Conservation (phyloP, 2,888 invertebrate genomes). For the Stenchaetothrips biformis region DNA sequence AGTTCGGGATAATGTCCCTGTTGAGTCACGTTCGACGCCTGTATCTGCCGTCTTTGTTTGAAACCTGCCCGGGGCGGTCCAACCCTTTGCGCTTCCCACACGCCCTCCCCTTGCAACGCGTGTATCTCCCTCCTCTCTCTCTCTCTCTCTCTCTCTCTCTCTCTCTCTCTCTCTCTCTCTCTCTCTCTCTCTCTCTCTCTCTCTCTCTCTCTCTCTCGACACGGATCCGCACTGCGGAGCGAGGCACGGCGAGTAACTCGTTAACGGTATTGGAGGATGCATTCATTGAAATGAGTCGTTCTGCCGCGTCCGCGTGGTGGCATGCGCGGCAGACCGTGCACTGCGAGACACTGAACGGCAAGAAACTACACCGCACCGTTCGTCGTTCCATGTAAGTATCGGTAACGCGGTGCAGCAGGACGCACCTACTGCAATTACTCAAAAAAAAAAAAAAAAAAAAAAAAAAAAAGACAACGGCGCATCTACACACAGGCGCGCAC, state of each 20-base stretch:
- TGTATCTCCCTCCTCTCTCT: neutral
- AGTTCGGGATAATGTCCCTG: conserved; percentile 18
- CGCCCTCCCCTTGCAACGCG: no score
- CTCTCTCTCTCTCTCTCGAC: neutral
- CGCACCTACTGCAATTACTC: neutral
- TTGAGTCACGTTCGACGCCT: conserved; percentile 24
- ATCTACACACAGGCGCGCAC: neutral
- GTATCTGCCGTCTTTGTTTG: neutral
- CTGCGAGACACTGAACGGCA: no score
- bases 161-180: neutral
- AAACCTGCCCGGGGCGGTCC: neutral
- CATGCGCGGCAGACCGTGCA: no score
- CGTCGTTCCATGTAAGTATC: no score
- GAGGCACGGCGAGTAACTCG: no score
- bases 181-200: no score
- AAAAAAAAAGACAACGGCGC: neutral
- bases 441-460: neutral
- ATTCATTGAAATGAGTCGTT: no score
- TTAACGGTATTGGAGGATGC: no score
- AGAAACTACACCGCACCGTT: no score
- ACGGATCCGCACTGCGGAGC: no score
- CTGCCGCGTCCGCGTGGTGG: no score
- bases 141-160: neutral
- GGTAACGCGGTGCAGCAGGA: neutral
- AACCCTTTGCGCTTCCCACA: neutral